phyloP scores from a whole-genome alignment of 2,113 vertebrate genomes.

The Rhynchomys soricoides region DNA sequence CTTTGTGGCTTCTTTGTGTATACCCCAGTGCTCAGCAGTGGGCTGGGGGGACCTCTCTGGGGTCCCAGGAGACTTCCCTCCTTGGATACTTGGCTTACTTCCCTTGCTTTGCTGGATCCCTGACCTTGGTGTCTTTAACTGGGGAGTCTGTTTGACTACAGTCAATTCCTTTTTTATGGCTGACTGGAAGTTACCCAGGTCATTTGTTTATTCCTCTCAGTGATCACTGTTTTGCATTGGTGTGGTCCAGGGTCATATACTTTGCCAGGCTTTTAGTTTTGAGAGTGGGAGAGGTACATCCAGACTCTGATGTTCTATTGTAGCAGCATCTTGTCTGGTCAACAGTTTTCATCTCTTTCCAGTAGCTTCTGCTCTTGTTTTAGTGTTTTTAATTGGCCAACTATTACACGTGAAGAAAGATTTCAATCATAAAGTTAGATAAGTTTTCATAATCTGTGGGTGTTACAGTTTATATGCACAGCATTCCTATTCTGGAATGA shows the following conservation, averaged over 20 bases:
- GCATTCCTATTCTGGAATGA: neutral
- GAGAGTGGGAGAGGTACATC: neutral
- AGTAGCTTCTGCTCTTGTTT: neutral
- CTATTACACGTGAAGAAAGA: neutral
- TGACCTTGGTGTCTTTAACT: neutral
- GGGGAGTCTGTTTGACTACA: neutral
- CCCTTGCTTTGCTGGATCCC: neutral
- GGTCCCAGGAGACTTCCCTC: too few species aligned
- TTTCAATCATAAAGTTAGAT: neutral
- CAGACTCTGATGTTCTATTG: neutral
- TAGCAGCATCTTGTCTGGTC: neutral
- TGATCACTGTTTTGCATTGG: neutral
- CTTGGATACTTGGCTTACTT: too few species aligned
- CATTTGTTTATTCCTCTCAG: neutral
- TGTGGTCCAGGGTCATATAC: accelerated
- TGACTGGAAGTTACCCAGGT: neutral
- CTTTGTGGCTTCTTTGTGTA: neutral
- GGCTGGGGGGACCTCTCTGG: neutral
- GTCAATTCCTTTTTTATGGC: neutral
- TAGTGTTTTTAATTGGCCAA: neutral
- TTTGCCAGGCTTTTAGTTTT: neutral
- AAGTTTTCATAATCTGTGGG: neutral
- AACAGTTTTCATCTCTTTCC: neutral
- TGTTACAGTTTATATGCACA: neutral
- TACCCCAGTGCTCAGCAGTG: neutral